These are phyloP conservation scores for Lampropteryx suffumata DNA, from an alignment of 2,888 invertebrate genomes.

Conservation along the genomic window DNA sequence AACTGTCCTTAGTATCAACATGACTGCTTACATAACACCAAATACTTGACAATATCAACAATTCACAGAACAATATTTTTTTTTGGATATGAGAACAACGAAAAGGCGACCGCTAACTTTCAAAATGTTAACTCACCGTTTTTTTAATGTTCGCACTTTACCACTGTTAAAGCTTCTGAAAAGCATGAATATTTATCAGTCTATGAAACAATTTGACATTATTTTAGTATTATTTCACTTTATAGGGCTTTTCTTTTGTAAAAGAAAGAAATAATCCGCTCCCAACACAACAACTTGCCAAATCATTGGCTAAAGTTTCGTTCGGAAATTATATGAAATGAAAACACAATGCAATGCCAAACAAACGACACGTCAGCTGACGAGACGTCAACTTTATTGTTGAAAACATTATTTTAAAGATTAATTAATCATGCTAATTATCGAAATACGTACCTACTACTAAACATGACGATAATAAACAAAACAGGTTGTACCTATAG, in stretches of 20 bases:
- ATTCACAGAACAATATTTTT: conserved; percentile 53
- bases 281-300: conserved; percentile 60
- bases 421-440: too few species aligned
- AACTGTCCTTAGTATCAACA: conserved; percentile 56
- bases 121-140: conserved; percentile 44
- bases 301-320: conserved; percentile 41
- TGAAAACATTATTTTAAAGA: too few species aligned
- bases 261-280: conserved; percentile 1
- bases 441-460: too few species aligned
- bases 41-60: conserved; percentile 50
- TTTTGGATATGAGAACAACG: conserved; percentile 25
- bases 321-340: conserved; percentile 13
- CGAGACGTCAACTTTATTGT: too few species aligned
- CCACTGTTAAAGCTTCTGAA: neutral
- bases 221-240: neutral
- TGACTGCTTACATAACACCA: conserved; percentile 63
- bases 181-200: conserved; percentile 1
- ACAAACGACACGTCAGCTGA: neutral
- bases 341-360: neutral
- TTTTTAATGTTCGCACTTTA: conserved; percentile 20
- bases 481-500: too few species aligned
- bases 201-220: neutral
- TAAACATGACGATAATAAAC: too few species aligned
- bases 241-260: neutral
- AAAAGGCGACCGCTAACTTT: conserved; percentile 45